These are phyloP conservation scores for Drosophila leonis DNA, from an alignment of 2,888 invertebrate species.

Conservation along the genomic window DNA sequence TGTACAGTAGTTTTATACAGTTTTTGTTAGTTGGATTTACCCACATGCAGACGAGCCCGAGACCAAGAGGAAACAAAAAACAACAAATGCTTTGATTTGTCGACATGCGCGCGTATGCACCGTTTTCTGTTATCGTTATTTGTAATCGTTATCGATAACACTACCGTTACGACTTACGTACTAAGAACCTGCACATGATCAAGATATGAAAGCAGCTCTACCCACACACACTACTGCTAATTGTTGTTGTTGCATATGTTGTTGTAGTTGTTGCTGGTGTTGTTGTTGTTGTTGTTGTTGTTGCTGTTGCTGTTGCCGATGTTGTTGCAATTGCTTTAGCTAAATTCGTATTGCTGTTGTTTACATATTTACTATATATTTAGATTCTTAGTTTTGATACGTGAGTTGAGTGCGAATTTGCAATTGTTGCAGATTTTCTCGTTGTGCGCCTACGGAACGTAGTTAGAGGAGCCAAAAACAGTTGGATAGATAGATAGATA, in stretches of 20 bases:
- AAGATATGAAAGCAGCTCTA: slow-evolving; percentile 30
- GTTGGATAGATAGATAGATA: slow-evolving; percentile 5
- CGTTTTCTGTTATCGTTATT: slow-evolving; percentile 14
- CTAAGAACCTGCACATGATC: slow-evolving; percentile 29
- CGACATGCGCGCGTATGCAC: slow-evolving; percentile 24
- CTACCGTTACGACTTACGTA: slow-evolving; percentile 41
- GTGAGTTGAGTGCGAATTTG: slow-evolving; percentile 58
- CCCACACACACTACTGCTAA: slow-evolving; percentile 32
- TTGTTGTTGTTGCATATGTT: slow-evolving; percentile 25
- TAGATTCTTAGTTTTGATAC: slow-evolving; percentile 28
- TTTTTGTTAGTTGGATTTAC: slow-evolving; percentile 42
- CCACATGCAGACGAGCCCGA: slow-evolving; percentile 36
- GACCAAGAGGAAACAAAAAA: not conserved
- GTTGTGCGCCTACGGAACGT: slow-evolving; percentile 52
- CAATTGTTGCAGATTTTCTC: slow-evolving; percentile 46
- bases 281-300: slow-evolving; percentile 12
- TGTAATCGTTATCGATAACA: slow-evolving; percentile 29
- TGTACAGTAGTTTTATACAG: slow-evolving; percentile 7
- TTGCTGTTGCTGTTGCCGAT: slow-evolving; percentile 32
- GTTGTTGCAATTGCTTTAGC: slow-evolving; percentile 24
- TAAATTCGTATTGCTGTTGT: slow-evolving; percentile 18
- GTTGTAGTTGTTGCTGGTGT: slow-evolving; percentile 15
- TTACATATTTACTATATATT: slow-evolving; percentile 9
- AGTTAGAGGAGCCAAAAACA: slow-evolving; percentile 32
- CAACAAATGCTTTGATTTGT: not conserved